Evolutionary conservation across 2,113 vertebrate genomes (phyloP), one percentile per base, ranked within the genome.

Genomic region (Hypanus sabinus): DNA sequence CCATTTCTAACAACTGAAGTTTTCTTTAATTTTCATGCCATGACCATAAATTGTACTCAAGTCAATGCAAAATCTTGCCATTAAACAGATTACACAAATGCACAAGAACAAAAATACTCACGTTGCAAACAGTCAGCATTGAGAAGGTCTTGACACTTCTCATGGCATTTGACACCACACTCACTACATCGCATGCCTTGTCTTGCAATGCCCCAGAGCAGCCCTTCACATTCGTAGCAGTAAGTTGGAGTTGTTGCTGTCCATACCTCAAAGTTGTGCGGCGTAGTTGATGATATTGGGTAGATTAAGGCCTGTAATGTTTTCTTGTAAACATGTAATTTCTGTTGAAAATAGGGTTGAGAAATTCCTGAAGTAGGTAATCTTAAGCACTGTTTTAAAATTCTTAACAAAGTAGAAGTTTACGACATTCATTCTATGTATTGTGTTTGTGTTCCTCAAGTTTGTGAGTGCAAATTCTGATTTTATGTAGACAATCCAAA

Each of bases 191-290:
- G 98, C 98, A 99, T 98, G 94, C 99, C 99, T 96, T 99, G 99
- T 0, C 99, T 97, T 6, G 99, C 99, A 5, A 99, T 99, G 94
- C 98, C 99, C 99, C 99, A 99, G 83, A 99, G 97, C 14, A 99
- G 97, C 0, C 99, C 99, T 96, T 99, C 98, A 16, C 99, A 99
- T 95, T 99, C 99, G 14, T 99, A 98, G 94, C 99, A 99, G 95
- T 99, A 99, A 10, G 99, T 99, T 91, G 99, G 99, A 0, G 98
- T 98, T 0, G 99, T 99, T 22, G 99, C 99, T 0, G 99, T 99
- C 99, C 99, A 99, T 27, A 99, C 97, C 95, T 99, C 98, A 2
- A 99, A 99, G 95, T 99, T 98, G 94, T 99, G 99, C 1, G 99
- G 99, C 0, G 98, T 99, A 80, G 98, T 99, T 93, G 98, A 99